These are phyloP conservation scores for Actinemys pallida DNA, from an alignment of 2,113 vertebrate species.

Conservation along the genomic window DNA sequence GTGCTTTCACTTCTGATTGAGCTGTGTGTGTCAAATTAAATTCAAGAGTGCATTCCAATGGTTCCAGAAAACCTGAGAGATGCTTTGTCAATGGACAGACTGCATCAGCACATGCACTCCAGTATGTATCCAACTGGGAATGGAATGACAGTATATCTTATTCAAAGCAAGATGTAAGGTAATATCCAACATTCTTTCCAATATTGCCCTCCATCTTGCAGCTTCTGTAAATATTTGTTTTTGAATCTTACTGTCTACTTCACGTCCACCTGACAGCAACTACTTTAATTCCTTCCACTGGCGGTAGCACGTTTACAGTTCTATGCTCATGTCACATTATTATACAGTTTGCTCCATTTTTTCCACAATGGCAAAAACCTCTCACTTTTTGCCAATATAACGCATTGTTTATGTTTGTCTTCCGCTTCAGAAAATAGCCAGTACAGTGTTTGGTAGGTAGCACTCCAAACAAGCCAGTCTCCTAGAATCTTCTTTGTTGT, in stretches of 20 bases:
- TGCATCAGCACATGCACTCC: background rate
- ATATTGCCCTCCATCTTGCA: background rate
- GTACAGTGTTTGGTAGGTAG: background rate
- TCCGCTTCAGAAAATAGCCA: background rate
- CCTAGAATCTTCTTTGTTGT: background rate
- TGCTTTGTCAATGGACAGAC: background rate
- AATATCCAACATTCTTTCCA: background rate
- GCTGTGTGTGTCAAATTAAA: background rate
- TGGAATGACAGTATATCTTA: background rate
- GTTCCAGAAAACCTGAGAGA: background rate
- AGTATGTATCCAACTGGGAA: background rate
- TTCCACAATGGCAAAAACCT: background rate
- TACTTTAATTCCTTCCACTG: background rate
- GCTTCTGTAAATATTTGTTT: background rate
- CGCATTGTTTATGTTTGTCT: background rate
- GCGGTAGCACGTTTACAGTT: background rate
- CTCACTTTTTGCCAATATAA: background rate
- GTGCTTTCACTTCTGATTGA: background rate
- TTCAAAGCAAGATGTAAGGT: background rate
- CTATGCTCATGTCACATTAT: background rate
- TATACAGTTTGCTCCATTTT: background rate
- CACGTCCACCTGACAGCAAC: background rate
- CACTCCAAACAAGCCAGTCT: background rate
- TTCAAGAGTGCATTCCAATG: background rate
- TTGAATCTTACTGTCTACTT: background rate